Conservation (phyloP, 1,140 invertebrate genomes). For the Bombus breviceps region DNA sequence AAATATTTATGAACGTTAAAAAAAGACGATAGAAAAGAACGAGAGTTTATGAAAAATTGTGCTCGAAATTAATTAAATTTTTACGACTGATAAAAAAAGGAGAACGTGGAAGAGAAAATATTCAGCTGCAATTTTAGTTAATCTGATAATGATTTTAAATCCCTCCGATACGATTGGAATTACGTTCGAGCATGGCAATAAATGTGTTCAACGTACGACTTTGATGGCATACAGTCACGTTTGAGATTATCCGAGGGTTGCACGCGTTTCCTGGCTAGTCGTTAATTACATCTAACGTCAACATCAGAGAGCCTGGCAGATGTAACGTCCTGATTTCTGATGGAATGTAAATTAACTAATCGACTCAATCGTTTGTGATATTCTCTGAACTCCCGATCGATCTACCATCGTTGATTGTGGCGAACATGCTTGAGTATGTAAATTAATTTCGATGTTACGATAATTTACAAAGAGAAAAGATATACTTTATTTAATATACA, state of each 20-base stretch:
- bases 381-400: conserved; percentile 35
- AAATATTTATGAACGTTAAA: not conserved
- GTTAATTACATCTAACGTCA: conserved; percentile 66
- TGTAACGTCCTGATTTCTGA: conserved; percentile 55
- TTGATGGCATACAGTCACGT: not conserved
- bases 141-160: not conserved
- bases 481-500: too few relatives aligned
- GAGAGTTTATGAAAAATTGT: not conserved
- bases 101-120: not conserved
- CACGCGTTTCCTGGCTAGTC: conserved; percentile 48
- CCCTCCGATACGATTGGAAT: not conserved
- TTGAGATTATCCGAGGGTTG: conserved; percentile 29
- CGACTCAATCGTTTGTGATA: conserved; percentile 39
- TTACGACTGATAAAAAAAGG: not conserved
- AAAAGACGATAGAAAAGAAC: not conserved
- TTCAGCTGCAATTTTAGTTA: not conserved
- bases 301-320: conserved; percentile 39
- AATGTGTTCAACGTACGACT: conserved; percentile 22
- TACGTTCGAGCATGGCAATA: not conserved
- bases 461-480: too few relatives aligned
- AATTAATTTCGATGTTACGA: not conserved
- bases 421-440: not conserved
- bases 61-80: not conserved
- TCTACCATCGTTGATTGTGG: not conserved
- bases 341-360: conserved; percentile 70